A percentile compares a stretch with the other conserved stretches of the same genome.
phyloP scores from a whole-genome alignment of 2,113 vertebrate genomes.

The Odocoileus hemionus region DNA sequence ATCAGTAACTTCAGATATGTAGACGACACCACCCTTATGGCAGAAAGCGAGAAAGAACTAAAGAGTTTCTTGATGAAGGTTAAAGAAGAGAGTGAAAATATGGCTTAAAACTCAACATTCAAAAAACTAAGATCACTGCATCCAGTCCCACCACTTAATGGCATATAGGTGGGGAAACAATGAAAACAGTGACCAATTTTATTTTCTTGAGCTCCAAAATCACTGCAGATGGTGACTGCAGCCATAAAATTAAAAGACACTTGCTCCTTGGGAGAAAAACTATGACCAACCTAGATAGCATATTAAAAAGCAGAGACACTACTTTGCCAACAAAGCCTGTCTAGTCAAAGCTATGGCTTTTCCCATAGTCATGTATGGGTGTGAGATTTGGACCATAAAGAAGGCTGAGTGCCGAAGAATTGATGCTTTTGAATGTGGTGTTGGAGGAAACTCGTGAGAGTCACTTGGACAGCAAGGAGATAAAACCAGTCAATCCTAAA shows the following conservation, averaged over 20 bases:
- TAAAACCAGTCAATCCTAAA: background rate
- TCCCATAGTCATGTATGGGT: background rate
- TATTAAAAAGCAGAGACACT: background rate
- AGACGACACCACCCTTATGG: background rate
- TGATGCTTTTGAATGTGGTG: background rate
- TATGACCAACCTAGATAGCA: background rate
- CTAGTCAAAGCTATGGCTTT: background rate
- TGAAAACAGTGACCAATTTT: background rate
- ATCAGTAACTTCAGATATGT: background rate
- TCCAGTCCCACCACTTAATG: accelerated
- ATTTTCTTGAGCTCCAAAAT: background rate
- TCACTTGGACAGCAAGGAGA: background rate
- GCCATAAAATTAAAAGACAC: background rate
- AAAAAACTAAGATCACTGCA: background rate
- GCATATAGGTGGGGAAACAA: background rate
- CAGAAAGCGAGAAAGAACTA: background rate
- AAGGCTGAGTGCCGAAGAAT: background rate
- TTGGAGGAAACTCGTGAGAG: background rate
- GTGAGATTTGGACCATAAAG: background rate
- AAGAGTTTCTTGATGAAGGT: background rate
- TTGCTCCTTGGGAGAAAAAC: background rate
- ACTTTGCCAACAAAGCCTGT: background rate
- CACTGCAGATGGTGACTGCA: background rate
- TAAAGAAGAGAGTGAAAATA: background rate
- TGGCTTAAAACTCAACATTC: background rate